Percentiles rank a stretch among this genome's conserved stretches.
phyloP scores from a whole-genome alignment of 92 coral and sea anemone species.

The Bergia sp. region DNA sequence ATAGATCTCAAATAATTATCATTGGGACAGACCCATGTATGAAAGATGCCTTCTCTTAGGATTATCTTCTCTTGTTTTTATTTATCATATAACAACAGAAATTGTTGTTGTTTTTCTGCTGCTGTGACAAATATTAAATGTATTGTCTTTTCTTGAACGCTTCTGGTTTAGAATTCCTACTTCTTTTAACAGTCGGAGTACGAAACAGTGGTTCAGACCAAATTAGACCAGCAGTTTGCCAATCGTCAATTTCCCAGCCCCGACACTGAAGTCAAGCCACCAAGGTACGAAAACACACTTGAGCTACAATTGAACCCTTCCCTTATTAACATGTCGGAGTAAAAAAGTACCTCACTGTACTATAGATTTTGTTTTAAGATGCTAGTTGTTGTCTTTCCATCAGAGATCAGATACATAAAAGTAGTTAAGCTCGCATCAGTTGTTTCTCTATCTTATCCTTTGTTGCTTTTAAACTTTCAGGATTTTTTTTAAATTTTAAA shows the following conservation, averaged over 20 bases:
- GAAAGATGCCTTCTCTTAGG: too few relatives aligned
- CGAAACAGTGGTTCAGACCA: slow-evolving; percentile 75
- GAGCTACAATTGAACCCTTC: background rate
- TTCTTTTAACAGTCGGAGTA: slow-evolving; percentile 70
- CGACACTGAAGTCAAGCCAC: slow-evolving; percentile 85
- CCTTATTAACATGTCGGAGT: too few relatives aligned
- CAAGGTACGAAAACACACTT: slow-evolving; percentile 61
- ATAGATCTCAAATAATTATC: too few relatives aligned
- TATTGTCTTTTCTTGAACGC: background rate
- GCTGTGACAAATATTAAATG: background rate
- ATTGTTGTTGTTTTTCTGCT: background rate
- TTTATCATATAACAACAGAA: background rate
- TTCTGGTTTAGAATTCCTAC: background rate
- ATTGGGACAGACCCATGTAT: too few relatives aligned
- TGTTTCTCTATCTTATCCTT: too few relatives aligned
- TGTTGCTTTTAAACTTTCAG: too few relatives aligned
- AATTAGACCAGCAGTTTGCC: slow-evolving; percentile 62
- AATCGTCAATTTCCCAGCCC: slow-evolving; percentile 72
- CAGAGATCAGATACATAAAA: too few relatives aligned
- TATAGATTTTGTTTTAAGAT: too few relatives aligned
- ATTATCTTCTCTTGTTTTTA: background rate
- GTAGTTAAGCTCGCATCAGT: too few relatives aligned
- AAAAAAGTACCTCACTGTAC: too few relatives aligned
- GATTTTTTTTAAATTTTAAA: too few relatives aligned
- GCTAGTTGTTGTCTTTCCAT: too few relatives aligned